phyloP scores from a whole-genome alignment of 1,140 invertebrate genomes.

The Bombus turneri region DNA sequence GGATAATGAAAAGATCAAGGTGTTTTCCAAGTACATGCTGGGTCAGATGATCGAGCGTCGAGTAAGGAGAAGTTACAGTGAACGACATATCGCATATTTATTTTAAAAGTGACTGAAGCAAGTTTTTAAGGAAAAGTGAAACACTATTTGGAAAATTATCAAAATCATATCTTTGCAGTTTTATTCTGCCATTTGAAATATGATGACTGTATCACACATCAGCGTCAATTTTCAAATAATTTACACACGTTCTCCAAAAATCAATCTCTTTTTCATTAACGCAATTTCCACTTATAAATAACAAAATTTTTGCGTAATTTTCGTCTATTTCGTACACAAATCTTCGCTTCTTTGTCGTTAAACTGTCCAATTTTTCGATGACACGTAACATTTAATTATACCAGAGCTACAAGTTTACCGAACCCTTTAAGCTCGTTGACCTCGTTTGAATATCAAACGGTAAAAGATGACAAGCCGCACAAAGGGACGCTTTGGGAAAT shows the following conservation, averaged over 20 bases:
- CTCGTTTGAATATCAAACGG: constrained; percentile 26
- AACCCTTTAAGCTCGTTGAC: not conserved
- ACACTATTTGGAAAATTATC: too few species aligned
- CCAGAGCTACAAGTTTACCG: not conserved
- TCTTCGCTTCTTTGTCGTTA: not conserved
- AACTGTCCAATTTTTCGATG: not conserved
- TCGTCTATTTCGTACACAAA: not conserved
- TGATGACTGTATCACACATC: too few species aligned
- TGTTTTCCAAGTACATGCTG: not conserved
- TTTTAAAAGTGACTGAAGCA: too few species aligned
- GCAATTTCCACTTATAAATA: not conserved
- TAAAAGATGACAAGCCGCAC: not conserved
- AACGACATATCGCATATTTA: too few species aligned
- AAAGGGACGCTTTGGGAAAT: constrained; percentile 8
- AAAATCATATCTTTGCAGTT: too few species aligned
- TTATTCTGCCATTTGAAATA: too few species aligned
- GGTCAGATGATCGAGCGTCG: too few species aligned
- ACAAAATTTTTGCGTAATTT: too few species aligned
- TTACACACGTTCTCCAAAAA: not conserved
- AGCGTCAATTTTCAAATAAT: not conserved
- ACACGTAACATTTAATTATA: not conserved
- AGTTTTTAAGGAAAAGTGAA: too few species aligned
- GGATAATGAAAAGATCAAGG: not conserved
- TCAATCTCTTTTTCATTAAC: not conserved
- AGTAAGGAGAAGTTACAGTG: too few species aligned